These are phyloP conservation scores for Hemicordylus capensis DNA, from an alignment of 2,113 vertebrate genomes.

Conservation along the genomic window DNA sequence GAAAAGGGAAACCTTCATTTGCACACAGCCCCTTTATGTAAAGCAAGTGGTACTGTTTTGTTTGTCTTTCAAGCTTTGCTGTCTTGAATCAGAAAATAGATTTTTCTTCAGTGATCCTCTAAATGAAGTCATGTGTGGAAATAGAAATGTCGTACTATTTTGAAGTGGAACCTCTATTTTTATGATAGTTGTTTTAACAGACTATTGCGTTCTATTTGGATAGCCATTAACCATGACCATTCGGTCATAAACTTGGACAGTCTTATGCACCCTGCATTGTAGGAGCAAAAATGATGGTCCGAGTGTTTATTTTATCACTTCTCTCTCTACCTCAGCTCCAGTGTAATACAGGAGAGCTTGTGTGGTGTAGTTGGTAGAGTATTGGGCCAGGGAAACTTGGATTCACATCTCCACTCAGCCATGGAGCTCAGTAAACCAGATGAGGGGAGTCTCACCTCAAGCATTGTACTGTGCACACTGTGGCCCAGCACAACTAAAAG, in stretches of 20 bases:
- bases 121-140: background rate
- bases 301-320: background rate
- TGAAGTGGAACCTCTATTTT: background rate
- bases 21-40: background rate
- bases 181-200: background rate
- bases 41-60: background rate
- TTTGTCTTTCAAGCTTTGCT: background rate
- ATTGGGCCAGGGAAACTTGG: background rate
- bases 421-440: background rate
- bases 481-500: background rate
- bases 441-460: background rate
- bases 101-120: background rate
- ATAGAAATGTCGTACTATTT: background rate
- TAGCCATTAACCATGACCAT: background rate
- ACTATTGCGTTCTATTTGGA: background rate
- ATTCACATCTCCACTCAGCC: background rate
- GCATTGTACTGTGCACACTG: background rate
- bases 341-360: background rate
- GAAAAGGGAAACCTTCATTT: background rate
- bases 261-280: background rate
- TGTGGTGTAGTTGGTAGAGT: background rate
- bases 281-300: background rate
- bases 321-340: background rate
- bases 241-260: background rate
- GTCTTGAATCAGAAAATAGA: background rate